Evolutionary conservation across 2,113 vertebrate genomes (phyloP).

Genomic region (Epinephelus lanceolatus): DNA sequence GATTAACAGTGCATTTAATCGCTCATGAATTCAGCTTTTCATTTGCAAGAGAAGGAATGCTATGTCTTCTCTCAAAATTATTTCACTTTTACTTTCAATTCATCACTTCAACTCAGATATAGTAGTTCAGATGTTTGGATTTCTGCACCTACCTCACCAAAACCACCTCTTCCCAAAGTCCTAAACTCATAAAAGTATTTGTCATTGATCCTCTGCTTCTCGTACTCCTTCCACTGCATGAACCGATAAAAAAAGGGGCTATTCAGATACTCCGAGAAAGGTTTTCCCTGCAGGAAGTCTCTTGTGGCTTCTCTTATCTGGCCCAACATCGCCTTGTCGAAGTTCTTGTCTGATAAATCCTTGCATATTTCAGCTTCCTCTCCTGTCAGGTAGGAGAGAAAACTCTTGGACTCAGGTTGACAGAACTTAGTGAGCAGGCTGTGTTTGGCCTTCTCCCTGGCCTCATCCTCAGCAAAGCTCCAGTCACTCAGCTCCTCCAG

Average conservation of each 20-base stretch:
- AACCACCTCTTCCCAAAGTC: constrained; percentile 92
- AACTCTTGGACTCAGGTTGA: constrained; percentile 77
- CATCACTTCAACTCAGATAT: neutral
- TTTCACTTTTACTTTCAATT: no score
- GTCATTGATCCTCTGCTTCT: constrained; percentile 88
- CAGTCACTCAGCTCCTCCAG: constrained; percentile 87
- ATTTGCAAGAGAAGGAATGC: neutral
- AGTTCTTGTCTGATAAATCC: constrained; percentile 80
- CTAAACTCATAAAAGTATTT: constrained; percentile 93
- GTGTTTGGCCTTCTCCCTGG: constrained; percentile 77
- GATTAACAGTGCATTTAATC: neutral
- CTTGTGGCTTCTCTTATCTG: constrained; percentile 83
- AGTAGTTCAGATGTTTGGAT: neutral
- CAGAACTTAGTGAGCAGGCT: constrained; percentile 85
- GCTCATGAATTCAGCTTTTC: neutral
- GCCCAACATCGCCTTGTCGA: constrained; percentile 71
- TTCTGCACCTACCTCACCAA: constrained; percentile 89
- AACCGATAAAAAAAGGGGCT: constrained; percentile 90
- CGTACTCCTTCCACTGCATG: constrained; percentile 93
- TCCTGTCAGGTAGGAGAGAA: constrained; percentile 85
- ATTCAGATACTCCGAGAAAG: constrained; percentile 89
- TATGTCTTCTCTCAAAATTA: neutral
- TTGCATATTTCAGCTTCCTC: constrained; percentile 82
- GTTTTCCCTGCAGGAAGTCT: constrained; percentile 86
- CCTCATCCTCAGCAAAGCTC: constrained; percentile 84